phyloP scores from a whole-genome alignment of 2,888 invertebrate species.

The Melanophora roralis region DNA sequence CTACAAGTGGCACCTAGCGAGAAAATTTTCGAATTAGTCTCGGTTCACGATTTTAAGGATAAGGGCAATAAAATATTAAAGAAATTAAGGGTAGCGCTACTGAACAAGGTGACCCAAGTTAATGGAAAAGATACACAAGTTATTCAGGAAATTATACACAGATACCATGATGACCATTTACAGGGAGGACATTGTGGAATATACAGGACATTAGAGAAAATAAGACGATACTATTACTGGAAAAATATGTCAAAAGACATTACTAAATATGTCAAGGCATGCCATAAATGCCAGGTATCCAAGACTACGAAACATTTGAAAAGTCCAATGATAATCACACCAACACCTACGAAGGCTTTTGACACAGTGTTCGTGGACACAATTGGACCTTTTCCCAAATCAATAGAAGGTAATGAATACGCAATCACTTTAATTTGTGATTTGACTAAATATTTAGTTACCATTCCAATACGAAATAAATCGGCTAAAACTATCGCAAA shows the following conservation, averaged over 20 bases:
- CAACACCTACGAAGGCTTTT: too few species aligned
- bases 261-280: slow-evolving; percentile 12
- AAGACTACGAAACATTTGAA: not conserved
- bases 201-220: not conserved
- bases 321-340: not conserved
- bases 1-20: slow-evolving; percentile 29
- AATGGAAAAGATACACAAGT: not conserved
- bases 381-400: too few species aligned
- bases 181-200: slow-evolving; percentile 21
- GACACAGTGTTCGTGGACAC: too few species aligned
- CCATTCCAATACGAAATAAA: slow-evolving; percentile 16
- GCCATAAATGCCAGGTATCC: slow-evolving; percentile 15
- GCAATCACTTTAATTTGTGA: slow-evolving; percentile 60
- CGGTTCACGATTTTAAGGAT: slow-evolving; percentile 22
- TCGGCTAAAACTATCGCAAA: slow-evolving; percentile 48
- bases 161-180: slow-evolving; percentile 19
- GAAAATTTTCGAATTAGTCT: slow-evolving; percentile 24
- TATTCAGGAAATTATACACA: not conserved
- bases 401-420: slow-evolving; percentile 41
- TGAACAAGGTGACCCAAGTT: slow-evolving; percentile 7
- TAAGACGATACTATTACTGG: too few species aligned
- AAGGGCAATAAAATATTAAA: slow-evolving; percentile 26
- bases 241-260: slow-evolving; percentile 19
- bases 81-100: slow-evolving; percentile 33
- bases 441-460: slow-evolving; percentile 56